phyloP scores from a whole-genome alignment of 2,888 invertebrate genomes.

The Hirtodrosophila trivittata region DNA sequence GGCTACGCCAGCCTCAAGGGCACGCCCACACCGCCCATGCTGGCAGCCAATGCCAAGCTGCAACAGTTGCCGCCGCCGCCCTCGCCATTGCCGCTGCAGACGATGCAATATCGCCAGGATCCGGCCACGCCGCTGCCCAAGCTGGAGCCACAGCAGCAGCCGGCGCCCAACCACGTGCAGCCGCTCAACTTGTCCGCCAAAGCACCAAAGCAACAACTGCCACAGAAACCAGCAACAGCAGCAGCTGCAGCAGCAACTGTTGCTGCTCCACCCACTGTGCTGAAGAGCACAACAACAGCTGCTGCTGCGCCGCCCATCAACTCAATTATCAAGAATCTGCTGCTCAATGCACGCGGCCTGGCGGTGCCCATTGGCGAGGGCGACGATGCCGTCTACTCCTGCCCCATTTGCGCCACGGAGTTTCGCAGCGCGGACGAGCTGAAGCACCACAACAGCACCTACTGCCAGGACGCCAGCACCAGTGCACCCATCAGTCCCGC shows the following conservation, averaged over 20 bases:
- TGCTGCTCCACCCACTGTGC: conserved; percentile 10
- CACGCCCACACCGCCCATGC: conserved; percentile 24
- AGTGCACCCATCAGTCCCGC: conserved; percentile 83
- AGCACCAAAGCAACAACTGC: conserved; percentile 54
- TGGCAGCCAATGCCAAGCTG: conserved; percentile 34
- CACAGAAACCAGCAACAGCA: conserved; percentile 34
- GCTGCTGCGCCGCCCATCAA: conserved; percentile 85
- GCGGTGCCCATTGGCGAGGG: conserved; percentile 85
- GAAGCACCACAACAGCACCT: conserved; percentile 91
- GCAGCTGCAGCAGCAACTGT: conserved; percentile 53
- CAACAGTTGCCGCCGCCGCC: conserved; percentile 59
- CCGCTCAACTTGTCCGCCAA: conserved; percentile 78
- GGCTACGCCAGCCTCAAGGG: conserved; percentile 41
- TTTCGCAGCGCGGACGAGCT: conserved; percentile 92
- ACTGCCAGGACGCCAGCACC: conserved; percentile 88
- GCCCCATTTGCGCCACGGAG: conserved; percentile 90
- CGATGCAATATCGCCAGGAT: conserved; percentile 70
- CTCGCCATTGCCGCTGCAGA: conserved; percentile 58
- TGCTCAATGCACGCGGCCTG: conserved; percentile 88
- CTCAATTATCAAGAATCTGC: conserved; percentile 90
- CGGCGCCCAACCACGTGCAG: conserved; percentile 44
- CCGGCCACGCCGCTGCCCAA: conserved; percentile 60
- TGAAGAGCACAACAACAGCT: conserved; percentile 20
- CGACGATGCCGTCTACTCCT: conserved; percentile 88
- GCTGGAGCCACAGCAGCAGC: conserved; percentile 44